A percentile compares a stretch with the other conserved stretches of the same genome.
phyloP scores from a whole-genome alignment of 2,888 invertebrate genomes.

The Amiota mariae region DNA sequence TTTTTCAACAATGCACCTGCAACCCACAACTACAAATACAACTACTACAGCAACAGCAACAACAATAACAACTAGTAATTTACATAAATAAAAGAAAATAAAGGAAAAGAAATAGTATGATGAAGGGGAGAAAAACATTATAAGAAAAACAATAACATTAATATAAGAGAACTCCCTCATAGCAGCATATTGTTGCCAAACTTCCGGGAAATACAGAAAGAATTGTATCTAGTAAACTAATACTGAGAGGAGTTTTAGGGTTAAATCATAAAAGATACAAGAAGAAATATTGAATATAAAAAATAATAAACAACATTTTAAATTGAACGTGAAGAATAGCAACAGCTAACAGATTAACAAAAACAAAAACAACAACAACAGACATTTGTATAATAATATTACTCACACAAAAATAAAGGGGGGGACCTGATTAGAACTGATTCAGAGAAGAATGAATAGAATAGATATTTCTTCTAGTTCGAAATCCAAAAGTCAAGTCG shows the following conservation, averaged over 20 bases:
- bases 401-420: too few species aligned
- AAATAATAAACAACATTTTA: slow-evolving; percentile 65
- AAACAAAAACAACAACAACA: too few species aligned
- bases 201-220: slow-evolving; percentile 53
- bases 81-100: slow-evolving; percentile 18
- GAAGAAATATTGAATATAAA: slow-evolving; percentile 37
- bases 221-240: slow-evolving; percentile 26
- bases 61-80: slow-evolving; percentile 39
- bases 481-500: too few species aligned
- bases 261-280: slow-evolving; percentile 61
- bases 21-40: slow-evolving; percentile 16
- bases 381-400: too few species aligned
- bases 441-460: too few species aligned
- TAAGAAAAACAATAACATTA: slow-evolving; percentile 17
- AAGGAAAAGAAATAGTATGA: slow-evolving; percentile 37
- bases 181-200: slow-evolving; percentile 51
- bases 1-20: slow-evolving; percentile 15
- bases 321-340: slow-evolving; percentile 65
- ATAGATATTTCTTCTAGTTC: too few species aligned
- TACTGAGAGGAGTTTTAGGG: slow-evolving; percentile 49
- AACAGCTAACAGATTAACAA: slow-evolving; percentile 15
- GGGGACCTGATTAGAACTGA: too few species aligned
- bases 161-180: background rate
- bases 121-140: slow-evolving; percentile 20
- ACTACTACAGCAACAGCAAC: slow-evolving; percentile 54